Evolutionary conservation across 2,888 invertebrate species (phyloP).

Genomic region (Stegophylla sp.): DNA sequence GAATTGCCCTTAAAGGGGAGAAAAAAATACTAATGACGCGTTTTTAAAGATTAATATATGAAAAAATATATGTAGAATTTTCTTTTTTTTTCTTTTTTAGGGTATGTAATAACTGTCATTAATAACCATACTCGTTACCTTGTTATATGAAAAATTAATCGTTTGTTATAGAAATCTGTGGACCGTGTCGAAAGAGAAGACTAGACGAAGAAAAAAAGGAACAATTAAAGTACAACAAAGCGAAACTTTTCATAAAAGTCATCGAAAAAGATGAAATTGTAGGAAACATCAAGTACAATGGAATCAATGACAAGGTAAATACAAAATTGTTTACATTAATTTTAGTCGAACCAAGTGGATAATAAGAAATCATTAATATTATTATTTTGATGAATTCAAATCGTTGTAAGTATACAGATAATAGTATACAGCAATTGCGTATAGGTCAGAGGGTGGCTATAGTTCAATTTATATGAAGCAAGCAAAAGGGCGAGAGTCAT

Average conservation of each 20-base stretch:
- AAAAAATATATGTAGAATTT: constrained; percentile 50
- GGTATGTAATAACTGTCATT: constrained; percentile 44
- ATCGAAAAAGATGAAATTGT: constrained; percentile 55
- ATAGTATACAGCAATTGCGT: too few species aligned
- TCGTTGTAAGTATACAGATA: too few species aligned
- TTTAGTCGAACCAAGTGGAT: background rate
- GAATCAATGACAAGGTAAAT: constrained; percentile 59
- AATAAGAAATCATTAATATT: too few species aligned
- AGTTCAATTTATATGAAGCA: too few species aligned
- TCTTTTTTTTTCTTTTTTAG: constrained; percentile 36
- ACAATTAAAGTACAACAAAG: constrained; percentile 62
- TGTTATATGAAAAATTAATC: constrained; percentile 44
- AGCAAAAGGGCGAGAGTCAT: too few species aligned
- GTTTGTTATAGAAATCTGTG: constrained; percentile 62
- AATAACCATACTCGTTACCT: constrained; percentile 48
- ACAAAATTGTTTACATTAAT: too few species aligned
- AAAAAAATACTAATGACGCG: constrained; percentile 58
- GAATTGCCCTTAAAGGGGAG: constrained; percentile 34
- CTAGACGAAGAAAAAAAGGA: constrained; percentile 62
- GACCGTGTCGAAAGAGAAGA: constrained; percentile 62
- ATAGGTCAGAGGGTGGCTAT: too few species aligned
- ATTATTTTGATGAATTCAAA: too few species aligned
- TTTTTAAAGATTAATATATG: constrained; percentile 57
- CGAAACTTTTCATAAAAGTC: constrained; percentile 62
- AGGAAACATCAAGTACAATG: constrained; percentile 8